Evolutionary conservation across 1,140 invertebrate species (phyloP), one percentile per base, ranked within the genome.

Genomic region (Saxidomus purpurata): DNA sequence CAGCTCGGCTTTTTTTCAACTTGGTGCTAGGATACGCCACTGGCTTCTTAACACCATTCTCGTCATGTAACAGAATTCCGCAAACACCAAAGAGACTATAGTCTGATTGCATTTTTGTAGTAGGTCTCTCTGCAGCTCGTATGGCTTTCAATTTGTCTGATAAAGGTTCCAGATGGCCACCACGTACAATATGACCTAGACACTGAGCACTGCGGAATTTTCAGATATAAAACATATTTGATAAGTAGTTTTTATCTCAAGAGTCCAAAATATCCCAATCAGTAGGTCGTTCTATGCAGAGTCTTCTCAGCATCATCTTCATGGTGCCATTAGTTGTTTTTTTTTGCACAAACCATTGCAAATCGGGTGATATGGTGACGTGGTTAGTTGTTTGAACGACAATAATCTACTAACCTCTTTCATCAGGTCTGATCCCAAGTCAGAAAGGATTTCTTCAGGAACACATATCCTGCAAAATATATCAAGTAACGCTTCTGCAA

Each of bases 401-500:
- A 89, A 25, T 19, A 84, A 43, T 28, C 74, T 43, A 77, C 61
- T 59, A 13, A 87, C 38, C 38, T 90, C 71, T 31, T n/a, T 36
- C 47, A 86, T 79, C 0, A 90, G 25, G 34, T 40, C 36, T 0
- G 61, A 85, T 28, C 89, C 83, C 11, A 34, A 25, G 40, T 90
- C 89, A 55, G 77, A 49, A 52, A 90, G 59, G 13, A 87, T 82
- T 63, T 91, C 93, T 59, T 94, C 55, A 17, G 95, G 95, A 67
- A 96, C 89, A 28, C 95, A 96, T 86, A 95, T 92, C 52, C 91
- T 90, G 13, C 92, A 89, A 92, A 96, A 96, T 9, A 95, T 74
- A 11, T 81, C 77, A 28, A 87, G 0, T 63, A 90, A 76, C 9
- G 83, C 85, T 59, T 90, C 89, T n/a, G 89, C 63, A n/a, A 90